Conservation (phyloP, 2,888 invertebrate genomes). For the Acrobasis consociella region DNA sequence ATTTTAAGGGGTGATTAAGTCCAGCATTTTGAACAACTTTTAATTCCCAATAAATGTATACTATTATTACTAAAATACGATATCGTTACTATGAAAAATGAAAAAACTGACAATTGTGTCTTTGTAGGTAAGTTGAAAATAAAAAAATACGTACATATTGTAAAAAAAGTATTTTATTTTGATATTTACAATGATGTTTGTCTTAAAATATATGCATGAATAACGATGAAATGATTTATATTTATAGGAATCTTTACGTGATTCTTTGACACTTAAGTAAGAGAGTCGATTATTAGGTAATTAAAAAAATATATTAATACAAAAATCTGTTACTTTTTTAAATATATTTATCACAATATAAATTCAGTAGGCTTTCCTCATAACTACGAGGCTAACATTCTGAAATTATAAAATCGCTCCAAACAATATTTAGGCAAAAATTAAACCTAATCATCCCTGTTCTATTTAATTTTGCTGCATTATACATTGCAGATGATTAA, state of each 20-base stretch:
- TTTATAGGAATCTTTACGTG: constrained; percentile 3
- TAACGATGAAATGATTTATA: not conserved
- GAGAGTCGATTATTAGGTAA: not conserved
- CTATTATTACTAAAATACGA: too few species aligned
- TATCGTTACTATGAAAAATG: too few species aligned
- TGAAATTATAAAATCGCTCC: constrained; percentile 65
- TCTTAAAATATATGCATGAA: constrained; percentile 5
- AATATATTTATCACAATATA: constrained; percentile 65
- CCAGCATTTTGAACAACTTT: too few species aligned
- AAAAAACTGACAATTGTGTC: too few species aligned
- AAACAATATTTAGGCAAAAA: constrained; percentile 6
- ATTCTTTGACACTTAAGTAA: not conserved
- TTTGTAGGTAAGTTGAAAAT: not conserved
- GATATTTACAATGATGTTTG: constrained; percentile 16
- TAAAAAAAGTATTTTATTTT: constrained; percentile 18
- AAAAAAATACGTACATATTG: not conserved
- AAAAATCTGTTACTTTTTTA: constrained; percentile 9
- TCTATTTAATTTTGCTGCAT: constrained; percentile 26
- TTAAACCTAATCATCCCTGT: constrained; percentile 34
- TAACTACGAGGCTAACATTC: constrained; percentile 71
- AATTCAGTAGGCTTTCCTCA: constrained; percentile 79
- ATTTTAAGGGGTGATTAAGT: too few species aligned
- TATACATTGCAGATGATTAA: constrained; percentile 22
- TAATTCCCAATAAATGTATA: too few species aligned
- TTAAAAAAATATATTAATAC: not conserved